These are phyloP conservation scores for Seira musarum DNA, from an alignment of 2,888 invertebrate genomes.

Conservation along the genomic window DNA sequence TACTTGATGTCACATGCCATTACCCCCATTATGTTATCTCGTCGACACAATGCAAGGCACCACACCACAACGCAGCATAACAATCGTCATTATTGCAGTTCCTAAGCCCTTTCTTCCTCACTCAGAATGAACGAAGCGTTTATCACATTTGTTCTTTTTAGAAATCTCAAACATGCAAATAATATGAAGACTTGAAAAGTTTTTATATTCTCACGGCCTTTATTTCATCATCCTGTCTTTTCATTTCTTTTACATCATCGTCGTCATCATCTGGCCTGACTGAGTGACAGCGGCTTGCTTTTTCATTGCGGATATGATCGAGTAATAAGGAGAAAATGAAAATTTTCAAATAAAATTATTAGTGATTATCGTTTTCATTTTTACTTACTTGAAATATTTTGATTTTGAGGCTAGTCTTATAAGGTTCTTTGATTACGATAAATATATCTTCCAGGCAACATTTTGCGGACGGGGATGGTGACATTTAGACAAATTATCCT, in stretches of 20 bases:
- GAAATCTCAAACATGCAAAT: not conserved
- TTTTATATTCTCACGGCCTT: not conserved
- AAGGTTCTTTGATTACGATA: too few species aligned
- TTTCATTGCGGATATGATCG: not conserved
- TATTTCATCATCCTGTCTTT: not conserved
- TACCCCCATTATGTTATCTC: not conserved
- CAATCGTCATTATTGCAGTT: not conserved
- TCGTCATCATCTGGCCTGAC: not conserved
- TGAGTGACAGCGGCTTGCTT: not conserved
- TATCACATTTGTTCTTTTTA: not conserved
- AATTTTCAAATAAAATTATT: not conserved
- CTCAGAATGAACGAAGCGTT: too few species aligned
- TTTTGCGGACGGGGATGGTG: too few species aligned
- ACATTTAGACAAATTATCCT: too few species aligned
- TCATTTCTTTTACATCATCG: too few species aligned
- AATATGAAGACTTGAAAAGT: not conserved
- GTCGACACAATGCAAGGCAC: not conserved
- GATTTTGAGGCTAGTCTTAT: not conserved
- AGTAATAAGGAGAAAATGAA: not conserved
- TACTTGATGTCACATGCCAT: not conserved
- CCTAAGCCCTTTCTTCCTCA: not conserved
- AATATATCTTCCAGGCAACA: too few species aligned
- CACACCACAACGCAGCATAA: not conserved
- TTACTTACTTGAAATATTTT: not conserved
- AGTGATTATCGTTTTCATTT: not conserved